Conservation (phyloP, 2,888 invertebrate genomes). For the Phortica okadai region DNA sequence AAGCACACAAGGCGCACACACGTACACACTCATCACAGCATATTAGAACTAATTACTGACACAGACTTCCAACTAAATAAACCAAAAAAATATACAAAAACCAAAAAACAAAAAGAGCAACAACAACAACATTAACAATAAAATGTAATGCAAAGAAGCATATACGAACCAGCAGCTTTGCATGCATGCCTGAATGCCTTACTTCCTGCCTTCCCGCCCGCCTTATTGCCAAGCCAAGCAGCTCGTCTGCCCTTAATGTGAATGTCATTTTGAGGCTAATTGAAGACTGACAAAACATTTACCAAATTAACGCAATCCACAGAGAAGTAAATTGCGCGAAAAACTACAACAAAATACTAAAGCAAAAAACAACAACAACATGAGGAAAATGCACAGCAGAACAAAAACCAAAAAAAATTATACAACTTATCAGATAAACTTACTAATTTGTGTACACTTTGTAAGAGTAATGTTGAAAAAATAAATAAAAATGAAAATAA, state of each 20-base stretch:
- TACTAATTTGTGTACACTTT: conserved; percentile 68
- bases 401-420: conserved; percentile 28
- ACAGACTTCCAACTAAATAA: conserved; percentile 52
- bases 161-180: conserved; percentile 27
- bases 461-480: conserved; percentile 26
- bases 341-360: conserved; percentile 44
- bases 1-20: conserved; percentile 63
- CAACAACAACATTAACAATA: neutral
- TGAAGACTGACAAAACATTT: conserved; percentile 69
- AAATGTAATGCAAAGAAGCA: too few species aligned
- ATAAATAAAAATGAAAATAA: conserved; percentile 3
- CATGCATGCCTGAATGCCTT: neutral
- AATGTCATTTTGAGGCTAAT: conserved; percentile 63
- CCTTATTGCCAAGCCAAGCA: neutral
- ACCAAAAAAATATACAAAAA: conserved; percentile 25
- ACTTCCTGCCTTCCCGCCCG: neutral
- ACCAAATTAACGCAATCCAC: conserved; percentile 70
- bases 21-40: conserved; percentile 57
- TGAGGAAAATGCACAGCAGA: neutral
- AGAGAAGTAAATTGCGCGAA: conserved; percentile 53
- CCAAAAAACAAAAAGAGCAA: conserved; percentile 15
- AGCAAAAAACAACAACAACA: conserved; percentile 41
- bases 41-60: conserved; percentile 71
- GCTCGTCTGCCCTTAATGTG: conserved; percentile 41
- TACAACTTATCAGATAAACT: conserved; percentile 64